Conservation (phyloP, 2,113 vertebrate genomes). For the Vidua chalybeata region DNA sequence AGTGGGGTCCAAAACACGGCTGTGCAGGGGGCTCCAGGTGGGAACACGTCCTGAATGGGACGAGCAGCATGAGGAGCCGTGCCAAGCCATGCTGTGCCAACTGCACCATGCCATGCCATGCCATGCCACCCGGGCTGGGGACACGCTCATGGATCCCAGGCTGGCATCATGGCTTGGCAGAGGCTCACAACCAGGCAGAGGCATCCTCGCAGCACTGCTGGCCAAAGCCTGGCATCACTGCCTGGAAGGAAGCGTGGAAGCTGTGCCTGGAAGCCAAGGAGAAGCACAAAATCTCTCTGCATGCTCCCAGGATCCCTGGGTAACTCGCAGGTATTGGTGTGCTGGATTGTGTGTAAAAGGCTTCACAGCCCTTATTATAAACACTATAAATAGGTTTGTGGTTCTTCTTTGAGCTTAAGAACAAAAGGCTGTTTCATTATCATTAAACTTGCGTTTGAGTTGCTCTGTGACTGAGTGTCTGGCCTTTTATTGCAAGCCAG, state of each 20-base stretch:
- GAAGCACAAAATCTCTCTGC: not conserved
- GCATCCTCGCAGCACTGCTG: accelerated
- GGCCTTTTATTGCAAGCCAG: slow-evolving; percentile 63
- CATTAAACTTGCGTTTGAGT: slow-evolving; percentile 56
- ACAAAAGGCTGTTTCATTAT: slow-evolving; percentile 69
- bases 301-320: not conserved
- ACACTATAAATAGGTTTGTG: slow-evolving; percentile 45
- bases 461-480: slow-evolving; percentile 37
- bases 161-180: accelerated
- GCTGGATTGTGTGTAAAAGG: not conserved
- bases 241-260: accelerated
- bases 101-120: not conserved
- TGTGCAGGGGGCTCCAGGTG: not conserved
- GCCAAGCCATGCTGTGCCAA: not conserved
- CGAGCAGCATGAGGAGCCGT: not conserved
- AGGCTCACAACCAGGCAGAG: not conserved
- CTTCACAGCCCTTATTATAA: slow-evolving; percentile 8
- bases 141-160: accelerated
- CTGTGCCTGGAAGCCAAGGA: not conserved
- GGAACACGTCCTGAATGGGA: accelerated
- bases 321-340: not conserved
- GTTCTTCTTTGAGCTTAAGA: slow-evolving; percentile 60
- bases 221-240: not conserved
- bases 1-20: accelerated
- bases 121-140: not conserved